These are phyloP conservation scores for Alsophila aescularia DNA, from an alignment of 2,888 invertebrate species.

Conservation along the genomic window DNA sequence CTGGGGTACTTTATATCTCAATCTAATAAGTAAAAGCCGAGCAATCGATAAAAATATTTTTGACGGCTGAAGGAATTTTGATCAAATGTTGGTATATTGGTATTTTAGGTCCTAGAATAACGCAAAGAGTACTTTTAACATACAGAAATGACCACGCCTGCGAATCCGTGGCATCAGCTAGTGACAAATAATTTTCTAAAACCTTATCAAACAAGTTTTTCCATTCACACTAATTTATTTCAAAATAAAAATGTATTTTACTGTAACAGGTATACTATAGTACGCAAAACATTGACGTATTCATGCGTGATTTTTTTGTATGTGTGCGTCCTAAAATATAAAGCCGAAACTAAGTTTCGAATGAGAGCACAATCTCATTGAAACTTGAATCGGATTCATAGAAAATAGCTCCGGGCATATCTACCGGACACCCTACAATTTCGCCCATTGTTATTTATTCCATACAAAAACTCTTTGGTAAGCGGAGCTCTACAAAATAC, in stretches of 20 bases:
- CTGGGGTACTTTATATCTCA: no score
- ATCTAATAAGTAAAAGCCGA: no score
- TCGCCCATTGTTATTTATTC: conserved; percentile 59
- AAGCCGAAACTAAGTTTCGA: conserved; percentile 26
- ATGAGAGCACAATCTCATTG: conserved; percentile 31
- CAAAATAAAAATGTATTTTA: conserved; percentile 9
- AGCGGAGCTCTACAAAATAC: conserved; percentile 66
- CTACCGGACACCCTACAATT: conserved; percentile 58
- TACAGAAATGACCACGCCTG: no score
- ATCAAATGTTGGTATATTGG: no score
- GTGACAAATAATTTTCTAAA: no score
- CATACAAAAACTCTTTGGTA: conserved; percentile 57
- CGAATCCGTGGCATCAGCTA: no score
- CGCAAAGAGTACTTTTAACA: no score
- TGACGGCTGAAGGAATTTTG: no score
- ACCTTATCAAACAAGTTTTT: no score
- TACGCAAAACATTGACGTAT: conserved; percentile 11
- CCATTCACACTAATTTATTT: no score
- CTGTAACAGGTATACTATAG: conserved; percentile 2
- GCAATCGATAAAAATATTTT: no score
- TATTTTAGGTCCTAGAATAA: no score
- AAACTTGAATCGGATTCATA: conserved; percentile 42
- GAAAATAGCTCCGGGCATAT: conserved; percentile 52
- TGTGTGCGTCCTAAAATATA: conserved; percentile 18
- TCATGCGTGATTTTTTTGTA: conserved; percentile 21